Conservation (phyloP, 2,888 invertebrate species). For the Pyrrhosoma nymphula region DNA sequence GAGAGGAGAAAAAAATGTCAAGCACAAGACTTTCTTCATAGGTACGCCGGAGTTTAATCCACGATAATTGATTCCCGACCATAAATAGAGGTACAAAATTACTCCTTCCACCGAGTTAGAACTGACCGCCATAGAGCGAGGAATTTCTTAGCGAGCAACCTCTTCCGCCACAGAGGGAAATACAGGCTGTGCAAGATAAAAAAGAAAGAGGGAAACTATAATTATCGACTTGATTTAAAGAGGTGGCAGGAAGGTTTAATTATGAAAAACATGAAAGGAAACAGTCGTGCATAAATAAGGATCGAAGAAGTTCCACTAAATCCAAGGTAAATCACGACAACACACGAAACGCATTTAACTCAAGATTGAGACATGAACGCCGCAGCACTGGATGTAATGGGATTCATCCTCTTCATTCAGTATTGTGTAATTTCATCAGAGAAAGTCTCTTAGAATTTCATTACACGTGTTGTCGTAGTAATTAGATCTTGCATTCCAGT, state of each 20-base stretch:
- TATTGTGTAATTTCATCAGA: no score
- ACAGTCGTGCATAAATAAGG: not conserved
- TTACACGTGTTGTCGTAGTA: no score
- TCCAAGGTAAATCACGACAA: not conserved
- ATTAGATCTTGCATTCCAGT: no score
- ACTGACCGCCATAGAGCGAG: not conserved
- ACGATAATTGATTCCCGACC: conserved; percentile 7
- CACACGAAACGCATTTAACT: not conserved
- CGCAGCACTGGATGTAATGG: not conserved
- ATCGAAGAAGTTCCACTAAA: not conserved
- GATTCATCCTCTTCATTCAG: no score
- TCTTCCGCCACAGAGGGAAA: not conserved
- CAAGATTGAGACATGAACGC: not conserved
- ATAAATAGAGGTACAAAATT: conserved; percentile 22
- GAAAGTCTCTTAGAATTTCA: no score
- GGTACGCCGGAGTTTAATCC: not conserved
- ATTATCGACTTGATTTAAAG: conserved; percentile 20
- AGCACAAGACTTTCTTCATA: conserved; percentile 4
- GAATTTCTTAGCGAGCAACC: not conserved
- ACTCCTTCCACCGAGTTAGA: not conserved
- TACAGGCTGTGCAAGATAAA: not conserved
- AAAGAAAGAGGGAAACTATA: not conserved
- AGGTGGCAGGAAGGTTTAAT: not conserved
- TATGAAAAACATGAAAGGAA: not conserved
- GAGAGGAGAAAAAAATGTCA: not conserved